phyloP scores from a whole-genome alignment of 2,797 vertebrate genomes.

The Loriculus beryllinus region DNA sequence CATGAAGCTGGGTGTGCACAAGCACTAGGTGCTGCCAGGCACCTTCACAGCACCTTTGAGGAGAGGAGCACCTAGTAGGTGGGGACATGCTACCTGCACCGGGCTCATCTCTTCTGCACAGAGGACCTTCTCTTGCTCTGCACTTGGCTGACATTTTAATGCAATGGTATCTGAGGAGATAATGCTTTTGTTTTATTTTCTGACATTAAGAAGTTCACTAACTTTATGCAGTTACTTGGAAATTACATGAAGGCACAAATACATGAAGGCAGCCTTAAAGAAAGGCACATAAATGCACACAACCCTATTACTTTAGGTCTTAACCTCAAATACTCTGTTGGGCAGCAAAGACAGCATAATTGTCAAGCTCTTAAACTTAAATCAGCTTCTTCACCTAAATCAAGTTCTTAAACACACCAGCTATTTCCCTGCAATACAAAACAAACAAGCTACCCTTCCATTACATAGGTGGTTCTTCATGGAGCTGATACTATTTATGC shows the following conservation, averaged over 20 bases:
- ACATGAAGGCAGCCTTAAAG: not conserved
- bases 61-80: not conserved
- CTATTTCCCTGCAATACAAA: not conserved
- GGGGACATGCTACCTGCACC: not conserved
- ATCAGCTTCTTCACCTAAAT: not conserved
- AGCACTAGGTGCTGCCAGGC: accelerated
- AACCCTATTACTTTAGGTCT: not conserved
- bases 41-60: not conserved
- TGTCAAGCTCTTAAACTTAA: not conserved
- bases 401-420: not conserved
- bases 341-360: not conserved
- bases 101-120: not conserved
- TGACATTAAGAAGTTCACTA: not conserved
- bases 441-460: not conserved
- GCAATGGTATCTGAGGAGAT: not conserved
- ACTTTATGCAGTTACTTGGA: not conserved
- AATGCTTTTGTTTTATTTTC: not conserved
- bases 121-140: not conserved
- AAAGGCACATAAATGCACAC: not conserved
- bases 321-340: not conserved
- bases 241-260: not conserved
- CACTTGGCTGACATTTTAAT: not conserved
- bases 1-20: accelerated
- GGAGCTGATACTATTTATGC: not conserved
- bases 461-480: not conserved